A percentile compares a stretch with the other conserved stretches of the same genome.
Evolutionary conservation across 2,797 vertebrate genomes (phyloP).

Genomic region (Pseudochromis fuscus): DNA sequence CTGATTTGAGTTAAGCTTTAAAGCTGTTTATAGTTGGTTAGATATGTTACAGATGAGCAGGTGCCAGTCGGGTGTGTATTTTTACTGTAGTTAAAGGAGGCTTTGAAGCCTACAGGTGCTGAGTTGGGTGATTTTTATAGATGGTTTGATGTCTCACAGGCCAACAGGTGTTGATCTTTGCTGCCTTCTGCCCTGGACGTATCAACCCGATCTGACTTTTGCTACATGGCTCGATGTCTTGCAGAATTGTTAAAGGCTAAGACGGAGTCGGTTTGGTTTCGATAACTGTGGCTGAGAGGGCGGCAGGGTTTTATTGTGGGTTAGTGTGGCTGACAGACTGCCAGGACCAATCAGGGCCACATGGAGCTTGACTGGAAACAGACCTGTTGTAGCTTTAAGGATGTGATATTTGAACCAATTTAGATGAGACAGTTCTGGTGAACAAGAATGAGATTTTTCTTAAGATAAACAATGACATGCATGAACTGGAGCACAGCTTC

Average conservation of each 20-base stretch:
- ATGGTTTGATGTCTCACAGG: constrained; percentile 43
- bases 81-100: constrained; percentile 35
- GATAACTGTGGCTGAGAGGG: constrained; percentile 22
- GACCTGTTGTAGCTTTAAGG: constrained; percentile 21
- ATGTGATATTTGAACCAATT: constrained; percentile 35
- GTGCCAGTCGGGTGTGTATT: constrained; percentile 48
- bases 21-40: constrained; percentile 57
- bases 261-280: constrained; percentile 32
- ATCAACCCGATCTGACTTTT: constrained; percentile 28
- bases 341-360: constrained; percentile 50
- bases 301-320: constrained; percentile 43
- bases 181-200: constrained; percentile 2
- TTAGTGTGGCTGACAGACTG: constrained; percentile 51
- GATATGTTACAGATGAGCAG: constrained; percentile 65
- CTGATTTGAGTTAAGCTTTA: constrained; percentile 58
- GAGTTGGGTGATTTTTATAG: constrained; percentile 51
- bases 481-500: not conserved
- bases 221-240: constrained; percentile 16
- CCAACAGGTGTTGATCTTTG: constrained; percentile 55
- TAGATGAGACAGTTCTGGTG: constrained; percentile 32
- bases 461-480: constrained; percentile 7
- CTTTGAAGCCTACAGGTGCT: constrained; percentile 69
- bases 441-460: constrained; percentile 21
- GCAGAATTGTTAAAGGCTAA: constrained; percentile 26
- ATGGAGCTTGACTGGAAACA: constrained; percentile 50